Evolutionary conservation across 2,888 invertebrate genomes (phyloP), one percentile per base, ranked within the genome.

Genomic region (Zonitis immaculata): DNA sequence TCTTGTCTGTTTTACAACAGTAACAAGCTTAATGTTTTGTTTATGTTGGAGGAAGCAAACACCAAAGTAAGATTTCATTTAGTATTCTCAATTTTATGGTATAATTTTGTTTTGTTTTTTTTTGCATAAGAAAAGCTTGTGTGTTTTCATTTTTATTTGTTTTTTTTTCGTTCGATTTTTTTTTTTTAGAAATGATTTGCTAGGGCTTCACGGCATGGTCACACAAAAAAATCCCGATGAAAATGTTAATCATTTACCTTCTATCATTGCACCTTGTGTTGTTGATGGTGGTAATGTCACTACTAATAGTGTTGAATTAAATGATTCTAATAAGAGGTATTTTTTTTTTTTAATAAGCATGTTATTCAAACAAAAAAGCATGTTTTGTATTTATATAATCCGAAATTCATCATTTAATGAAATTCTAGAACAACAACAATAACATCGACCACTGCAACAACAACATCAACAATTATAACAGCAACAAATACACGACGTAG

Each of bases 201-300:
- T 83, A 73, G 87, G 87, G 54, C 79, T 86, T 67, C 82, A 84
- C 72, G 87, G 87, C 72, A 84, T 85, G 83, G 86, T 87, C 58
- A 87, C 84, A 67, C 79, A 85, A 66, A 86, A 84, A 72, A 85
- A 85, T 76, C 83, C 85, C 44, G 87, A 87, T 67, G 82, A 82
- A 67, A 78, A 80, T 67, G 75, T 80, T 58, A 78, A 80, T 66
- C 76, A 77, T 63, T 73, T 77, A 62, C 75, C 76, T 32, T 69
- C 72, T 50, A 68, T 70, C 49, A 68, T 70, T 59, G 66, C 66
- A 61, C 63, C 67, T 51, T 66, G 64, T 65, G 61, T 65, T 55
- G 63, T 66, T 54, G 69, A 70, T 60, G 61, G 61, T 58, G 52
- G 63, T 55, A 59, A 66, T 59, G 65, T 59, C 47, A 42, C 44